phyloP scores from a whole-genome alignment of 2,113 vertebrate genomes.

The Phocoena sinus region DNA sequence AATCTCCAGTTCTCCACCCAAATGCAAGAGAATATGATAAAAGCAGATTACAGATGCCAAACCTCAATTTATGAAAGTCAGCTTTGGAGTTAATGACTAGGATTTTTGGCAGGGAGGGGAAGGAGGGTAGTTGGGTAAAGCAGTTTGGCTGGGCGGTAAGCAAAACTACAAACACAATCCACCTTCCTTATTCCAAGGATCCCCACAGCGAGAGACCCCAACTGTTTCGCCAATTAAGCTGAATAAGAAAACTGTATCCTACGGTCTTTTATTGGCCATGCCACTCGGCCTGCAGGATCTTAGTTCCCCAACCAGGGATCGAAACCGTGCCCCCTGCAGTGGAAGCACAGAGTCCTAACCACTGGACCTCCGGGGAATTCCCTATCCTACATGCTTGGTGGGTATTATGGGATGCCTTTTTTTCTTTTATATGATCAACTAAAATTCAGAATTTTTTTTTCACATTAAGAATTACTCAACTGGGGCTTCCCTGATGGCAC shows the following conservation, averaged over 20 bases:
- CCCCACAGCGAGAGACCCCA: background rate
- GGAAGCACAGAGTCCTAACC: background rate
- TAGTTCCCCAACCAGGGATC: background rate
- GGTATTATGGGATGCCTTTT: background rate
- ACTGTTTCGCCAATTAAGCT: background rate
- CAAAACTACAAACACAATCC: background rate
- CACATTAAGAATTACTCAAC: background rate
- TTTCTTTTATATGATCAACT: background rate
- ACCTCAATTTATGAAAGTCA: background rate
- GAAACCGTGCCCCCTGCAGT: background rate
- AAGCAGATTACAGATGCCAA: background rate
- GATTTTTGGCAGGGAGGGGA: background rate
- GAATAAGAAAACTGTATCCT: background rate
- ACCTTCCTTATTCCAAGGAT: background rate
- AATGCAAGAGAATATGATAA: background rate
- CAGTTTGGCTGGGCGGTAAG: background rate
- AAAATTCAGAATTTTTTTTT: background rate
- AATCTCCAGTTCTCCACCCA: background rate
- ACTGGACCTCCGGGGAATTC: background rate
- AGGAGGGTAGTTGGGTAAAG: background rate
- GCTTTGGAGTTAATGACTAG: background rate
- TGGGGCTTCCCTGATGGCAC: background rate
- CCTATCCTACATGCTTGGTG: background rate
- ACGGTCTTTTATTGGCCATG: background rate
- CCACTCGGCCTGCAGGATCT: background rate